phyloP scores from a whole-genome alignment of 2,797 vertebrate species.

The Liparis tanakae region DNA sequence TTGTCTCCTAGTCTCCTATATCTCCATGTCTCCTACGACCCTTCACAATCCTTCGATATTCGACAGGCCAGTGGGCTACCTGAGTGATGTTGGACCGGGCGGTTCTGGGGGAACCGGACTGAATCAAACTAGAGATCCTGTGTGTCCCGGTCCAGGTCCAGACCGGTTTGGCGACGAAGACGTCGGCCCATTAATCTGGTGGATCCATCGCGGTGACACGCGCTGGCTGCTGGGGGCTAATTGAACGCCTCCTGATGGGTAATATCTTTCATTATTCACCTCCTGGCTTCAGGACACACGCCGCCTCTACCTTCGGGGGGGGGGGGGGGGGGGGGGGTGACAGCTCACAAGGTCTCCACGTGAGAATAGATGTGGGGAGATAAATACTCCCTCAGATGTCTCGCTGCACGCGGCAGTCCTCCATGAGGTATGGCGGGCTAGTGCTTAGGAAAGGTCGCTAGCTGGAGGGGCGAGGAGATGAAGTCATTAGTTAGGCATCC shows the following conservation, averaged over 20 bases:
- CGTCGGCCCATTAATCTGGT: slow-evolving; percentile 88
- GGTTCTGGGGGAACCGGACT: background rate
- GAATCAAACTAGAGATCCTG: no score
- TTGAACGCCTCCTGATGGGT: slow-evolving; percentile 94
- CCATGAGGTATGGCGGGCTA: slow-evolving; percentile 62
- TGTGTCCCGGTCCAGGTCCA: no score
- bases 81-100: slow-evolving; percentile 1
- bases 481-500: slow-evolving; percentile 63
- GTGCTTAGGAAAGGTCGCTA: slow-evolving; percentile 67
- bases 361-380: slow-evolving; percentile 69
- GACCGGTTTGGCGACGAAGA: slow-evolving; percentile 83
- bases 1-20: no score
- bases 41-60: no score
- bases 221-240: slow-evolving; percentile 90
- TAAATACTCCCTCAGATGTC: slow-evolving; percentile 68
- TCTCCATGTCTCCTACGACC: no score
- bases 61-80: background rate
- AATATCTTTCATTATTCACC: slow-evolving; percentile 92
- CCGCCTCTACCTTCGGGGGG: slow-evolving; percentile 66
- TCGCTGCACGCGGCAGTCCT: slow-evolving; percentile 36
- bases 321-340: slow-evolving; percentile 51
- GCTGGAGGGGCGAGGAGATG: slow-evolving; percentile 34
- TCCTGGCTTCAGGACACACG: slow-evolving; percentile 72
- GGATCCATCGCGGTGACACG: slow-evolving; percentile 90
- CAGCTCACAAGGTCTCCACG: slow-evolving; percentile 79